Evolutionary conservation across 1,140 invertebrate genomes (phyloP).

Genomic region (Asobara japonica): DNA sequence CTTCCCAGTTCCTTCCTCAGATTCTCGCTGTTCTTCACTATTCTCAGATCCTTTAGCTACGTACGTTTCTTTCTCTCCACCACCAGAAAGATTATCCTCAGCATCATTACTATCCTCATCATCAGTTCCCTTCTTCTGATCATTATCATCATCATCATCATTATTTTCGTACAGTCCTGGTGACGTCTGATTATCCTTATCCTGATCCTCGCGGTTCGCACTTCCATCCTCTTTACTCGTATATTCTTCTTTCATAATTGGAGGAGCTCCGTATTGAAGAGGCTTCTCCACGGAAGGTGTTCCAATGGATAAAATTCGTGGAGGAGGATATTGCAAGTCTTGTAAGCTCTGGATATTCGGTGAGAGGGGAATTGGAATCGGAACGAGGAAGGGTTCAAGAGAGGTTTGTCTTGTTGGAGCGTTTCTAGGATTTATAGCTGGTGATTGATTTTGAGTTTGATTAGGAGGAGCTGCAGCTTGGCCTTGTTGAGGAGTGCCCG

Average conservation of each 20-base stretch:
- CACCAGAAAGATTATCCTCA: not conserved
- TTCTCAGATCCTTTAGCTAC: slow-evolving; percentile 4
- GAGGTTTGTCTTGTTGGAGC: slow-evolving; percentile 32
- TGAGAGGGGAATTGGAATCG: slow-evolving; percentile 48
- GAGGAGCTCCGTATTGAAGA: not conserved
- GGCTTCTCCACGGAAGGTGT: not conserved
- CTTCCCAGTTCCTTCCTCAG: not conserved
- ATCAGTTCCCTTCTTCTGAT: not conserved
- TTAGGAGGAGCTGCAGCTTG: not conserved
- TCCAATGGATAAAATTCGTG: slow-evolving; percentile 6
- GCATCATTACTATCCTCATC: not conserved
- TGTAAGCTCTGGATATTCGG: slow-evolving; percentile 42
- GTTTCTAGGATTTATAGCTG: not conserved
- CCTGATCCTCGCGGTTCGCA: slow-evolving; percentile 8
- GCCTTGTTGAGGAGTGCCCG: slow-evolving; percentile 23
- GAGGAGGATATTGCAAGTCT: slow-evolving; percentile 33
- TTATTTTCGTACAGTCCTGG: slow-evolving; percentile 1
- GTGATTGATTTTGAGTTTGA: too few species aligned
- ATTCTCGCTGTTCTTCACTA: slow-evolving; percentile 14
- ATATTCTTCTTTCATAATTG: not conserved
- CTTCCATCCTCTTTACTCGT: slow-evolving; percentile 13
- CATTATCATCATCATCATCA: slow-evolving; percentile 32
- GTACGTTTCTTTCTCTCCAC: slow-evolving; percentile 11
- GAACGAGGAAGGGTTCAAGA: slow-evolving; percentile 41
- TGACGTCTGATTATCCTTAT: not conserved